A percentile compares a stretch with the other conserved stretches of the same genome.
These are phyloP conservation scores for Rhyacophila brunnea DNA, from an alignment of 1,140 invertebrate species.

Conservation along the genomic window DNA sequence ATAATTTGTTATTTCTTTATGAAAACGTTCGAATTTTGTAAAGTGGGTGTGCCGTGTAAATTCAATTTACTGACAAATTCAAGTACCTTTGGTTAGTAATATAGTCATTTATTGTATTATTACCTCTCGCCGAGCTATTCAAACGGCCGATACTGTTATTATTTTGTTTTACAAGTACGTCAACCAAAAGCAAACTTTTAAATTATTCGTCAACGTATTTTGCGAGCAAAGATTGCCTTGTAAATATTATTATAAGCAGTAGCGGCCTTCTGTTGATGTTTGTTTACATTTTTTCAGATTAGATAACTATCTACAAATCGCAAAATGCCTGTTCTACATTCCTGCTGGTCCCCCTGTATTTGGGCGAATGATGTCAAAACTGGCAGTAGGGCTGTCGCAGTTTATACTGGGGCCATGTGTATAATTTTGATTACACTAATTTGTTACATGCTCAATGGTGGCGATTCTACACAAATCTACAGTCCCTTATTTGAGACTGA, in stretches of 20 bases:
- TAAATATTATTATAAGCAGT: not conserved
- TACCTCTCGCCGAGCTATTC: not conserved
- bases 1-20: constrained; percentile 17
- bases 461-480: constrained; percentile 83
- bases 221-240: not conserved
- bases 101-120: not conserved
- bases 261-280: not conserved
- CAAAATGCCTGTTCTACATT: constrained; percentile 70
- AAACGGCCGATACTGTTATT: not conserved
- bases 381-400: constrained; percentile 73
- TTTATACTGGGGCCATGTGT: constrained; percentile 72
- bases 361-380: constrained; percentile 77
- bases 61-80: constrained; percentile 3
- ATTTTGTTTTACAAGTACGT: not conserved
- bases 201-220: not conserved
- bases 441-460: constrained; percentile 73
- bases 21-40: constrained; percentile 12
- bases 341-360: constrained; percentile 85
- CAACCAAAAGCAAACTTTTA: not conserved
- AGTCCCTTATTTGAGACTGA: constrained; percentile 86
- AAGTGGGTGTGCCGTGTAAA: constrained; percentile 21
- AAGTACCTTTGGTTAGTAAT: constrained; percentile 6
- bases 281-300: constrained; percentile 11
- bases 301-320: not conserved
- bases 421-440: constrained; percentile 73